Evolutionary conservation across 2,113 vertebrate species (phyloP).

Genomic region (Oncorhynchus kisutch): DNA sequence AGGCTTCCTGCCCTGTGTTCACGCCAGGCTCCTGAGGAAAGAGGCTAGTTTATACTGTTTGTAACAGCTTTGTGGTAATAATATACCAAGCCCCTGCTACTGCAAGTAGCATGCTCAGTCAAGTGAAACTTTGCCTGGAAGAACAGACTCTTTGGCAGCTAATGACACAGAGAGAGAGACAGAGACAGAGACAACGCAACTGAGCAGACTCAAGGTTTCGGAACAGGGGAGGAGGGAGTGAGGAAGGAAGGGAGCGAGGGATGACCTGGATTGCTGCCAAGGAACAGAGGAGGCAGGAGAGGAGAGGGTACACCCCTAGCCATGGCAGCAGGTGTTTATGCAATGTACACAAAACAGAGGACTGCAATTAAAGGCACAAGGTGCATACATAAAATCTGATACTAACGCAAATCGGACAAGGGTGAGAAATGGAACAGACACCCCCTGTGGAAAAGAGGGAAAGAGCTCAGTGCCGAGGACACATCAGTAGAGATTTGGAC

Average conservation of each 20-base stretch:
- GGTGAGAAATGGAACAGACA: slow-evolving; percentile 8
- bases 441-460: slow-evolving; percentile 29
- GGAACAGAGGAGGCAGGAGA: slow-evolving; percentile 21
- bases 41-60: slow-evolving; percentile 62
- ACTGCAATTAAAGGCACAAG: slow-evolving; percentile 42
- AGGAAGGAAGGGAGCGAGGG: slow-evolving; percentile 1
- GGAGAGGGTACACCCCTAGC: slow-evolving; percentile 31
- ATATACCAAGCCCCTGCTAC: slow-evolving; percentile 59
- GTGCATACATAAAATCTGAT: slow-evolving; percentile 53
- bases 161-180: slow-evolving; percentile 57
- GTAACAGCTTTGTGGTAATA: slow-evolving; percentile 73
- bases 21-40: slow-evolving; percentile 47
- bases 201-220: slow-evolving; percentile 23
- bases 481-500: neutral
- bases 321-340: slow-evolving; percentile 48
- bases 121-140: slow-evolving; percentile 64
- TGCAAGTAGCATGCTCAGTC: slow-evolving; percentile 68
- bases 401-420: slow-evolving; percentile 34
- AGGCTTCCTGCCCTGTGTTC: slow-evolving; percentile 41
- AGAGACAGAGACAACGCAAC: neutral
- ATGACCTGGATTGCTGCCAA: slow-evolving; percentile 42
- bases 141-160: slow-evolving; percentile 55
- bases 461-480: neutral
- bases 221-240: too few species aligned
- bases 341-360: slow-evolving; percentile 50